Evolutionary conservation across 1,140 invertebrate genomes (phyloP), one percentile per base, ranked within the genome.

Genomic region (Aphelenchoides avenae): DNA sequence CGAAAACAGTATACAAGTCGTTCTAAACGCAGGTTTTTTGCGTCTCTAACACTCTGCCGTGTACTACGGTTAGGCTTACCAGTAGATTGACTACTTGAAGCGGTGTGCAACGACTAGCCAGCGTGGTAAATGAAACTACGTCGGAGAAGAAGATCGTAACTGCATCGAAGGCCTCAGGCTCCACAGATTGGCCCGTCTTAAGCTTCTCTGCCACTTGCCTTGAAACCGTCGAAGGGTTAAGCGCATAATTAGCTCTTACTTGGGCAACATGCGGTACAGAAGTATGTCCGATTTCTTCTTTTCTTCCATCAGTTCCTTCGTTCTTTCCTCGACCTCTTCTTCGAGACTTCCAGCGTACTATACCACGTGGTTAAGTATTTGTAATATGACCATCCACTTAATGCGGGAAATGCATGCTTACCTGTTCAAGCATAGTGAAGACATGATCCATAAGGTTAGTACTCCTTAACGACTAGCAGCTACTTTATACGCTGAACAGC

Each of bases 101-200:
- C n/a, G n/a, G n/a, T 89, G 89, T 89, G 73, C 89, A 92, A 77
- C 90, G 87, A 0, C 91, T 89, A 4, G 89, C 92, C 85, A n/a
- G n/a, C n/a, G n/a, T n/a, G n/a, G n/a, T n/a, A n/a, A n/a, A n/a
- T n/a, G n/a, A n/a, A n/a, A n/a, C n/a, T n/a, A n/a, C n/a, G n/a
- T n/a, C n/a, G n/a, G n/a, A n/a, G n/a, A n/a, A n/a, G n/a, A n/a
- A n/a, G 64, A 96, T 94, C 22, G 91, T 94, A 31, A 85, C 89
- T 62, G 85, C 84, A 15, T 92, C 88, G 79, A 89, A 96, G 0
- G 87, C 87, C 80, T 95, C 91, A 3, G 92, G 91, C 78, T 90
- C 87, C 1, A 95, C 89, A 2, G 87, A 86, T 68, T 87, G 86
- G 18, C 90, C 89, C 63, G 84, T 85, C 33, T 89, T 91, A 56